Conservation (phyloP, 2,888 invertebrate species). For the Cabera pusaria region DNA sequence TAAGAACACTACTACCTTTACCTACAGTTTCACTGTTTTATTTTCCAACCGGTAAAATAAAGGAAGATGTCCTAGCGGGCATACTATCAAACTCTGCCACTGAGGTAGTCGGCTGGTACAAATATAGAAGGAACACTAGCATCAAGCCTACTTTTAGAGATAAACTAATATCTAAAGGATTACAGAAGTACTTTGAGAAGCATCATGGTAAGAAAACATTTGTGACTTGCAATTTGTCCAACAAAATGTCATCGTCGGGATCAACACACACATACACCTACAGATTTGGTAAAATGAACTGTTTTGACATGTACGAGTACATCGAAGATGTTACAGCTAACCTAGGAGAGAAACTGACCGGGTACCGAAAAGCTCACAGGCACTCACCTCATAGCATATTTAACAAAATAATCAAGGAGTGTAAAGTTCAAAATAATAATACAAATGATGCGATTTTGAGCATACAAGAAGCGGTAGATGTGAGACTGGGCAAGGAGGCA, state of each 20-base stretch:
- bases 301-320: slow-evolving; percentile 79
- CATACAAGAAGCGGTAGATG: slow-evolving; percentile 72
- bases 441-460: slow-evolving; percentile 67
- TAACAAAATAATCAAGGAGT: slow-evolving; percentile 67
- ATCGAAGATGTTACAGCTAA: slow-evolving; percentile 81
- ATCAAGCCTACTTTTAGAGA: slow-evolving; percentile 85
- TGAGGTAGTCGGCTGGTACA: slow-evolving; percentile 87
- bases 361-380: slow-evolving; percentile 65
- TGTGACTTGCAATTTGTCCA: slow-evolving; percentile 84
- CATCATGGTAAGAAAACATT: slow-evolving; percentile 83
- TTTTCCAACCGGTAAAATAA: slow-evolving; percentile 81
- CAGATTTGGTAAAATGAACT: slow-evolving; percentile 83
- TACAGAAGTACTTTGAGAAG: slow-evolving; percentile 82
- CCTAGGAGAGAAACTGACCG: slow-evolving; percentile 74
- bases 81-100: slow-evolving; percentile 78
- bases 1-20: slow-evolving; percentile 84
- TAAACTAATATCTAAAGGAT: slow-evolving; percentile 84
- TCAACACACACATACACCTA: slow-evolving; percentile 86
- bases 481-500: slow-evolving; percentile 65
- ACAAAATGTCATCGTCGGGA: slow-evolving; percentile 70
- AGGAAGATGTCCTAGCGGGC: slow-evolving; percentile 76
- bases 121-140: slow-evolving; percentile 80
- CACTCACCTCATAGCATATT: slow-evolving; percentile 64
- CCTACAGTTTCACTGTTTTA: slow-evolving; percentile 83
- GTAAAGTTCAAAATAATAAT: slow-evolving; percentile 62